Percentiles rank a stretch among this genome's conserved stretches.
These are phyloP conservation scores for Polypedilum pembai DNA, from an alignment of 1,140 invertebrate species.

Conservation along the genomic window DNA sequence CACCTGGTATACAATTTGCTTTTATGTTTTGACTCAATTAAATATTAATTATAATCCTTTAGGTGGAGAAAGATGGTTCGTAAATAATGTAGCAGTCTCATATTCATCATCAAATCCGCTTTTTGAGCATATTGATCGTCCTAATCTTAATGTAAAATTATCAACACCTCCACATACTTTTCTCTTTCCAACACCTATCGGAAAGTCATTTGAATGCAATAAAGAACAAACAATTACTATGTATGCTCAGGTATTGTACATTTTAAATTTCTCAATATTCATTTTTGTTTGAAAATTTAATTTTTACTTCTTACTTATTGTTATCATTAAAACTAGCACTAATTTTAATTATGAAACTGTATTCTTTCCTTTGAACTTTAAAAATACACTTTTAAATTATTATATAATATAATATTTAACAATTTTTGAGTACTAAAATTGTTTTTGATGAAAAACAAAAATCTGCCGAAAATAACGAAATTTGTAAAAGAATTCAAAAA, in stretches of 20 bases:
- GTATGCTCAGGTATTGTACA: constrained; percentile 39
- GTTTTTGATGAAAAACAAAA: too few species aligned
- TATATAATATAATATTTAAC: too few species aligned
- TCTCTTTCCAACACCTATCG: constrained; percentile 75
- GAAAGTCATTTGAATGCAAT: constrained; percentile 70
- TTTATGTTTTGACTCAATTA: neutral
- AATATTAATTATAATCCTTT: constrained; percentile 43
- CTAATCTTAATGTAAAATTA: constrained; percentile 48
- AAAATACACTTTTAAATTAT: too few species aligned
- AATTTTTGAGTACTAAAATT: too few species aligned
- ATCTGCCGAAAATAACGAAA: too few species aligned
- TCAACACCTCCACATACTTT: constrained; percentile 53
- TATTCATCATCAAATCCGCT: constrained; percentile 50
- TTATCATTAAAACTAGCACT: too few species aligned
- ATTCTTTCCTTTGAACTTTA: too few species aligned
- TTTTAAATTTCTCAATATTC: too few species aligned
- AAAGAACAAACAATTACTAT: constrained; percentile 49
- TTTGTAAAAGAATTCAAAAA: too few species aligned
- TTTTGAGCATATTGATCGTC: constrained; percentile 49
- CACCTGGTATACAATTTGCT: constrained; percentile 24
- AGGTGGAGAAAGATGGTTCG: constrained; percentile 77
- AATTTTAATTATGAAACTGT: too few species aligned
- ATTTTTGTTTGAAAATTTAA: too few species aligned
- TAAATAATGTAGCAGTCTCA: constrained; percentile 60
- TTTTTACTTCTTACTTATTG: too few species aligned